Base-by-base conservation (phyloP, 2,888 invertebrate species). In the Panopea generosa region DNA sequence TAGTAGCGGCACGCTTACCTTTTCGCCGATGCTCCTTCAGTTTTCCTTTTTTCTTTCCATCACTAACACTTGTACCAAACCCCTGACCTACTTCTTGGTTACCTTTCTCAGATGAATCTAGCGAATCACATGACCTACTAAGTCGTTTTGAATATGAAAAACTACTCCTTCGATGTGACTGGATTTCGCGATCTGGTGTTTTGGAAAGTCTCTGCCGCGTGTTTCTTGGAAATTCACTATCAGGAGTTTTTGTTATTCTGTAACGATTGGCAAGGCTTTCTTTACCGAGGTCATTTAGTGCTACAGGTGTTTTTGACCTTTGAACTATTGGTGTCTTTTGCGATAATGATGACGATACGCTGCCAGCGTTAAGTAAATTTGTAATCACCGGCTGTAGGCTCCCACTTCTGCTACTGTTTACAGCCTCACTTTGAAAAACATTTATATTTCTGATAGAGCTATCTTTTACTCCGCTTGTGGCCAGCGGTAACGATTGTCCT, bases 1-100 rank as follows among this genome's bases (percentile, higher is more conserved):
- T 81, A 16, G 89, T 89, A 50, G 87, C 87, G 0, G 89, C 89
- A 18, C 89, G 70, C 67, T 85, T 77, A 2, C 84, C 86, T 26
- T 84, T 84, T 26, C 86, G 74, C 14, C 88, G 76, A 56, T 89
- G 86, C 47, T 88, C 87, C 55, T 87, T 86, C 29, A 89, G 71
- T 52, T 83, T 85, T n/a, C 86, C 84, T 20, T 77, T 77, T 22
- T 73, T 60, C 22, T 74, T 76, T 9, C 61, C 62, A 22, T 62
- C 59, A 18, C 33, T 56, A 22, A 57, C 40, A 18, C 45, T 56
- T 18, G 69, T 47, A 24, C 69, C 79, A 27, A 49, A 68, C 29
- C 67, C 63, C 26, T 60, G 57, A 0, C 33, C 45, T 7, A 52
- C 55, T 27, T 74, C 67, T 14, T 52, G 22, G 38, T 66, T 73